Evolutionary conservation across 2,888 invertebrate genomes (phyloP).

Genomic region (Quadriops clusia): DNA sequence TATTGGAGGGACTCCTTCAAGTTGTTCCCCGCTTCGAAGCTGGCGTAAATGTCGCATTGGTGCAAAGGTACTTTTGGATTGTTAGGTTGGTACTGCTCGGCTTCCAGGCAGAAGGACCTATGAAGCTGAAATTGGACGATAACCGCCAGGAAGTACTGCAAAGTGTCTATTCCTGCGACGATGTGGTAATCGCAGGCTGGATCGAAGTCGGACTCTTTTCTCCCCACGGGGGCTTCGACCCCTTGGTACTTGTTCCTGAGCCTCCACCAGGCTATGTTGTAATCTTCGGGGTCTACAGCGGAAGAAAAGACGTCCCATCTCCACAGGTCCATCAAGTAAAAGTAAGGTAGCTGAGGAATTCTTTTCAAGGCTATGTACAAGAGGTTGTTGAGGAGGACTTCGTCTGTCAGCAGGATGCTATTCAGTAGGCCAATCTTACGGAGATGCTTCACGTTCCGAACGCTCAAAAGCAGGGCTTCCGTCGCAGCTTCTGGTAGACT

Average conservation of each 20-base stretch:
- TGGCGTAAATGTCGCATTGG: conserved; percentile 57
- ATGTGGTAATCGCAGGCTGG: conserved; percentile 38
- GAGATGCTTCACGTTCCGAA: conserved; percentile 48
- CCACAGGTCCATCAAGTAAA: conserved; percentile 55
- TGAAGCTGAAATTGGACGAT: conserved; percentile 68
- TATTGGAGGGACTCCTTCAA: no score
- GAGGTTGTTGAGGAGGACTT: conserved; percentile 47
- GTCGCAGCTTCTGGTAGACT: no score
- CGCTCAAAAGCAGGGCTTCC: no score
- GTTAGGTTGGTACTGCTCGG: conserved; percentile 47
- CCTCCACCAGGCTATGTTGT: conserved; percentile 55
- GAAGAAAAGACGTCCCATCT: conserved; percentile 57
- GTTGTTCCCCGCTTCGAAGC: conserved; percentile 51
- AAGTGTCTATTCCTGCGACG: conserved; percentile 33
- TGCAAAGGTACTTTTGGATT: conserved; percentile 46
- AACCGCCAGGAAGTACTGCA: conserved; percentile 51
- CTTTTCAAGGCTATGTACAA: conserved; percentile 52
- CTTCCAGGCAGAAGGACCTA: conserved; percentile 50
- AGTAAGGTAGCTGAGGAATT: conserved; percentile 57
- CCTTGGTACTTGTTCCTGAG: conserved; percentile 47
- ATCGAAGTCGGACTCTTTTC: no score
- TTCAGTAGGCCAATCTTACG: conserved; percentile 51
- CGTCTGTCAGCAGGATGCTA: conserved; percentile 49
- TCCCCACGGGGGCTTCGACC: conserved; percentile 31
- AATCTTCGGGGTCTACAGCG: conserved; percentile 43